Conservation (phyloP, 1,140 invertebrate genomes). For the Drosophila arawakana region DNA sequence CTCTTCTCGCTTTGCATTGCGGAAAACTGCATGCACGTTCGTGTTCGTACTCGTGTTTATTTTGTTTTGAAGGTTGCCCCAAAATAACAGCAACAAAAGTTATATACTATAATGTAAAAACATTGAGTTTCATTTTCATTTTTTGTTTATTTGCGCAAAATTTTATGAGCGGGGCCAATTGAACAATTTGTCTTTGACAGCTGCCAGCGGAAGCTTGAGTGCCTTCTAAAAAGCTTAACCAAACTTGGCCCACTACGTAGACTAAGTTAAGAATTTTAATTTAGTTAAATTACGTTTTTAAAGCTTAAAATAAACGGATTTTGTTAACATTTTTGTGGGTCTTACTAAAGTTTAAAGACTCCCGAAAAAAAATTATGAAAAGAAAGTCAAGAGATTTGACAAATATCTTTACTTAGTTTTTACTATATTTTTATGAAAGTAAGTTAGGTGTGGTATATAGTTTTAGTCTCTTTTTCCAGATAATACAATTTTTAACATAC, state of each 20-base stretch:
- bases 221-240: conserved; percentile 7
- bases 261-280: not conserved
- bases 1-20: conserved; percentile 60
- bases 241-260: conserved; percentile 4
- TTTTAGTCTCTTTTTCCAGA: too few relatives aligned
- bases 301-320: too few relatives aligned
- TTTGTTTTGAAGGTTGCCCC: conserved; percentile 68
- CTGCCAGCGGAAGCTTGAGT: conserved; percentile 31
- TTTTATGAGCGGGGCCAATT: conserved; percentile 72
- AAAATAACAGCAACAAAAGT: conserved; percentile 24
- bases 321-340: too few relatives aligned
- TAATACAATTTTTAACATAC: too few relatives aligned
- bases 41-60: conserved; percentile 58
- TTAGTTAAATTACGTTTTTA: not conserved
- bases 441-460: too few relatives aligned
- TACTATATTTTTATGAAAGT: too few relatives aligned
- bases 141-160: conserved; percentile 28
- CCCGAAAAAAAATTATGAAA: too few relatives aligned
- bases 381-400: too few relatives aligned
- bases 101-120: conserved; percentile 24
- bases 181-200: conserved; percentile 50
- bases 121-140: conserved; percentile 55
- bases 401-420: too few relatives aligned
- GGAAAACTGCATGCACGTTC: conserved; percentile 79
- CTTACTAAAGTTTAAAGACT: too few relatives aligned